Percentiles rank a stretch among this genome's conserved stretches.
Conservation (phyloP, 92 coral and sea anemone genomes). For the Epizoanthus illoricatus region DNA sequence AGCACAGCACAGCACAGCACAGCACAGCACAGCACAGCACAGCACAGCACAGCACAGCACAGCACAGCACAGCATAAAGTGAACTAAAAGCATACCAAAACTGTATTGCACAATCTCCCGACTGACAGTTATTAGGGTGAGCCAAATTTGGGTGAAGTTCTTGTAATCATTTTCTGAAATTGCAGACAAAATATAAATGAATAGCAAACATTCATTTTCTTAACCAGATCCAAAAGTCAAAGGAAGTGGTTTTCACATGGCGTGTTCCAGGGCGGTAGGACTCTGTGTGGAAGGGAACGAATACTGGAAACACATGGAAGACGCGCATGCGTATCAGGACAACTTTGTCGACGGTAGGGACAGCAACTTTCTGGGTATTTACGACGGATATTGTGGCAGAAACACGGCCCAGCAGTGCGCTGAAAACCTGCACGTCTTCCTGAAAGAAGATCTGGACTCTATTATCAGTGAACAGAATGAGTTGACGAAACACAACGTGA, state of each 20-base stretch:
- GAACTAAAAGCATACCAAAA: too few relatives aligned
- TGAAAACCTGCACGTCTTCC: constrained; percentile 70
- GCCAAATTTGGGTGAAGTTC: too few relatives aligned
- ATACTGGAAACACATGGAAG: constrained; percentile 74
- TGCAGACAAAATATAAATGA: background rate
- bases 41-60: too few relatives aligned
- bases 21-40: too few relatives aligned
- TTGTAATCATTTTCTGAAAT: too few relatives aligned
- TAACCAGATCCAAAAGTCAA: constrained; percentile 60
- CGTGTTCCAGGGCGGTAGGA: constrained; percentile 69
- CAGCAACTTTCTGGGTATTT: constrained; percentile 78
- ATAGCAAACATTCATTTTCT: background rate
- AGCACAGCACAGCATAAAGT: too few relatives aligned
- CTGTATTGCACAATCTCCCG: too few relatives aligned
- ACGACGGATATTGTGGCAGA: constrained; percentile 91
- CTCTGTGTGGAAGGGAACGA: constrained; percentile 83
- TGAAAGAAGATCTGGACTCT: constrained; percentile 63
- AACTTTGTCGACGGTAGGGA: constrained; percentile 59
- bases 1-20: too few relatives aligned
- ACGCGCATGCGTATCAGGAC: constrained; percentile 66
- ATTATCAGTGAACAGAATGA: constrained; percentile 26
- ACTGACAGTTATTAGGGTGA: too few relatives aligned
- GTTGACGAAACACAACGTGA: constrained; percentile 45
- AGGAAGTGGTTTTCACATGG: constrained; percentile 54
- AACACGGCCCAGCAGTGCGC: constrained; percentile 78